Evolutionary conservation across 2,113 vertebrate genomes (phyloP), one percentile per base, ranked within the genome.

Genomic region (Pelvicachromis taeniatus): DNA sequence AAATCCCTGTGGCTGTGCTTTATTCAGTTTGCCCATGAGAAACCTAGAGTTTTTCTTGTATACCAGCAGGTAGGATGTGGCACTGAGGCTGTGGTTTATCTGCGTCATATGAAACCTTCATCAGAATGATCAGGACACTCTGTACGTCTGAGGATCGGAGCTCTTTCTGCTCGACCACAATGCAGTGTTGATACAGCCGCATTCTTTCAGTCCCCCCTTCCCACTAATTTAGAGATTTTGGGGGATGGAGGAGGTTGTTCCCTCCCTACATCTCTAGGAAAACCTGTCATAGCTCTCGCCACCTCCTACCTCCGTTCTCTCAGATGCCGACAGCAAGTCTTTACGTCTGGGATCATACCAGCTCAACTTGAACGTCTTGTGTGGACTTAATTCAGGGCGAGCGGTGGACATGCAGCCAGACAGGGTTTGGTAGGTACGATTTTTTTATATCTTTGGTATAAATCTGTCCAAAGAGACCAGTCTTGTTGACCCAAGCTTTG

Each of bases 351-450:
- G 78, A 77, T 90, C 86, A 48, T 73, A 92, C 23, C 85, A 86
- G 73, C 83, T 78, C 80, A 83, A 73, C 81, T 50, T 82, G 10
- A 65, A 10, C 16, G 1, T 65, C 81, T 85, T 42, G 29, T 82
- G 80, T 81, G 80, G 83, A 75, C 80, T 77, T 45, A 9, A 45
- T 75, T 11, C 65, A n/a, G n/a, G 19, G 78, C 12, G 13, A 65
- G 14, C 17, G 8, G 54, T 52, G 59, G 80, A 86, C 13, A 4
- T 78, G 26, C 55, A 56, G 82, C 80, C 19, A 29, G 61, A 26
- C 45, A 5, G 50, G 26, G 5, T 79, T 82, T 73, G 92, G 93
- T 94, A 92, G 68, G 94, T 92, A 78, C 86, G 12, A 29, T 48
- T 84, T 88, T 88, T 80, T n/a, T 12, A 19, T 2, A 6, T 35